Evolutionary conservation across 2,113 vertebrate species (phyloP).

Genomic region (Riparia riparia): DNA sequence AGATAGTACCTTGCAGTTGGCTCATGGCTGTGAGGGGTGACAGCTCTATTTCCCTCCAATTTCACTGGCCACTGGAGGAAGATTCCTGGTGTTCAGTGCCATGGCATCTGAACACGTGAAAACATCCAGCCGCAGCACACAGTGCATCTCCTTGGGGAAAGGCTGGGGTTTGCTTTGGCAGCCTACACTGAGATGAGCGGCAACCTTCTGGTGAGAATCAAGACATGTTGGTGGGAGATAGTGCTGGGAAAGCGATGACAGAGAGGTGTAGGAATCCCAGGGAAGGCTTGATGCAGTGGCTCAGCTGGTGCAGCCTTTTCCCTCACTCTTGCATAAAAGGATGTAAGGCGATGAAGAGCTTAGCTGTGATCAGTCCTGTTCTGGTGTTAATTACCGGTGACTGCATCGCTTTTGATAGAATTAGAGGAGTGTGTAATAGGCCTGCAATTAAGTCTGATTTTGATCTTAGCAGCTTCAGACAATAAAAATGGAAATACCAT

Average conservation of each 20-base stretch:
- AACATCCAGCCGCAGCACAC: not conserved
- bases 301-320: not conserved
- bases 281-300: not conserved
- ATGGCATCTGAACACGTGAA: rapidly evolving
- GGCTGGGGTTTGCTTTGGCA: not conserved
- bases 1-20: rapidly evolving
- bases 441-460: conserved; percentile 32
- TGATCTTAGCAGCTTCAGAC: conserved; percentile 43
- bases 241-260: not conserved
- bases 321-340: not conserved
- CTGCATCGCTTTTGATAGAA: not conserved
- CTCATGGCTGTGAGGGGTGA: not conserved
- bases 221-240: not conserved
- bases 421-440: not conserved
- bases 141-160: not conserved
- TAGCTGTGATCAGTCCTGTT: not conserved
- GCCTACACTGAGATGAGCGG: not conserved
- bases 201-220: not conserved
- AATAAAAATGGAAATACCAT: not conserved
- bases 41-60: rapidly evolving
- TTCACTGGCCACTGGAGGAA: not conserved
- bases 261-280: conserved; percentile 42
- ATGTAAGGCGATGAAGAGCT: not conserved
- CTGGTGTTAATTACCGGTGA: conserved; percentile 24
- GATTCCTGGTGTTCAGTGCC: rapidly evolving